phyloP scores from a whole-genome alignment of 2,888 invertebrate genomes.

The Labia minor region DNA sequence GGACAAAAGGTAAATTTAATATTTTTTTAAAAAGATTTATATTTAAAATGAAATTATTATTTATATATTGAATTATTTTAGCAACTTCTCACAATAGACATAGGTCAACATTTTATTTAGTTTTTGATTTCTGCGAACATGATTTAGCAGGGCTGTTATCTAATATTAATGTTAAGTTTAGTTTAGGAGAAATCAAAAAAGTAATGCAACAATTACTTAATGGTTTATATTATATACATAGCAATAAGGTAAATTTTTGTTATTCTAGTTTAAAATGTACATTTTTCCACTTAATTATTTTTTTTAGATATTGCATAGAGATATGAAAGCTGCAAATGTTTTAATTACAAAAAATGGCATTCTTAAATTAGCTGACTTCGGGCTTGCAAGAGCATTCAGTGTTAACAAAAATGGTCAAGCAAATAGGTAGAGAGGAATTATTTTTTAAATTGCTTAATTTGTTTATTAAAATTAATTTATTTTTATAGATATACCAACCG shows the following conservation, averaged over 20 bases:
- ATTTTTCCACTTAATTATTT: conserved; percentile 17
- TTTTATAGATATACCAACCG: conserved; percentile 89
- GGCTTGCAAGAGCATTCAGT: conserved; percentile 88
- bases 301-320: conserved; percentile 69
- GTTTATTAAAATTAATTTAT: background rate
- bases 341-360: conserved; percentile 90
- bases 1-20: conserved; percentile 65
- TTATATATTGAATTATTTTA: conserved; percentile 32
- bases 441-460: conserved; percentile 13
- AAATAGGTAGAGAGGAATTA: conserved; percentile 42
- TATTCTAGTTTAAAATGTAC: background rate
- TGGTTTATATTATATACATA: conserved; percentile 92
- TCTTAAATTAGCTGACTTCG: conserved; percentile 94
- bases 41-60: background rate
- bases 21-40: conserved; percentile 16
- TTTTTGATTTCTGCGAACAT: conserved; percentile 98
- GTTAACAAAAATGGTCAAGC: conserved; percentile 73
- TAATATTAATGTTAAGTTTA: conserved; percentile 91
- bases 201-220: conserved; percentile 78
- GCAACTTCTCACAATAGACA: conserved; percentile 59
- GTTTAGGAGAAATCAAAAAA: conserved; percentile 92
- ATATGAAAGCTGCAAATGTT: conserved; percentile 99
- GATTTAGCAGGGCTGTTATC: conserved; percentile 92
- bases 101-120: conserved; percentile 82
- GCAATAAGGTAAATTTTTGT: conserved; percentile 37